A percentile compares a stretch with the other conserved stretches of the same genome.
Evolutionary conservation across 2,888 invertebrate species (phyloP).

Genomic region (Spilosoma lubricipeda): DNA sequence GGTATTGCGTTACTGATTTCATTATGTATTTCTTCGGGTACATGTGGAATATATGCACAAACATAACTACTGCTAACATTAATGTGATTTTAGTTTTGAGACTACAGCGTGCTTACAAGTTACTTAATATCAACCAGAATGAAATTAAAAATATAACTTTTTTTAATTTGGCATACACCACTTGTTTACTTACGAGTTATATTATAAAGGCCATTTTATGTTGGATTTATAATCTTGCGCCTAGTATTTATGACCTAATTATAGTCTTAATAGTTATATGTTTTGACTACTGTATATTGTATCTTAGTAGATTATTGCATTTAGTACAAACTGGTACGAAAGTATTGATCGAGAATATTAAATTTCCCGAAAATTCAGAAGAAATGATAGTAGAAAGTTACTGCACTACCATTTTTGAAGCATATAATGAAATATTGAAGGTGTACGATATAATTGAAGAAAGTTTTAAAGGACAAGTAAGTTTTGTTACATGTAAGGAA

Average conservation of each 20-base stretch:
- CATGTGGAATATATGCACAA: not conserved
- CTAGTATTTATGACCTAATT: not conserved
- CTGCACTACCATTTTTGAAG: not conserved
- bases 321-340: not conserved
- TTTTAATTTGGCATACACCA: not conserved
- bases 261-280: not conserved
- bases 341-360: not conserved
- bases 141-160: not conserved
- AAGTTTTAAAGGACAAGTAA: not conserved
- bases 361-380: not conserved
- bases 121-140: not conserved
- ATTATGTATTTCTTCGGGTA: not conserved
- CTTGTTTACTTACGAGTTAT: not conserved
- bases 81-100: not conserved
- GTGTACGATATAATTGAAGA: not conserved
- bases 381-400: not conserved
- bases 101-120: not conserved
- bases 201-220: not conserved
- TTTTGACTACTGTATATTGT: not conserved
- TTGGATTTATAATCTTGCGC: too few species aligned
- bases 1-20: not conserved
- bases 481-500: not conserved
- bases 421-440: not conserved
- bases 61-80: not conserved
- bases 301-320: constrained; percentile 5